These are phyloP conservation scores for Macrobrachium rosenbergii DNA, from an alignment of 1,140 invertebrate species.

Conservation along the genomic window DNA sequence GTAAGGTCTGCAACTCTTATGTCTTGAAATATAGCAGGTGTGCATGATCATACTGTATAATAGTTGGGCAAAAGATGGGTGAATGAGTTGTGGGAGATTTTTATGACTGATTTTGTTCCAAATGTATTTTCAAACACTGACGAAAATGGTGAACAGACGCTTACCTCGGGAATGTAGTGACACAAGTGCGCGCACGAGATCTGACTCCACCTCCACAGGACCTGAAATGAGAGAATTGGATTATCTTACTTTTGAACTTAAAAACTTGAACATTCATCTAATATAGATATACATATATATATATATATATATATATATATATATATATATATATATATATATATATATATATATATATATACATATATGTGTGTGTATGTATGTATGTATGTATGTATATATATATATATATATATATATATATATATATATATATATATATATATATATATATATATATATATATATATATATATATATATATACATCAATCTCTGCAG, in stretches of 20 bases:
- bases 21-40: too few species aligned
- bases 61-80: too few species aligned
- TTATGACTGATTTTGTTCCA: neutral
- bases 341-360: conserved; percentile 19
- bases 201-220: conserved; percentile 49
- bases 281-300: neutral
- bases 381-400: neutral
- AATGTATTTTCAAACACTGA: too few species aligned
- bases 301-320: conserved; percentile 10
- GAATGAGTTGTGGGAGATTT: neutral
- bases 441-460: conserved; percentile 24
- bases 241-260: too few species aligned
- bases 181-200: conserved; percentile 35
- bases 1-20: too few species aligned
- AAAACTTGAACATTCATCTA: too few species aligned
- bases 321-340: conserved; percentile 13
- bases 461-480: conserved; percentile 24
- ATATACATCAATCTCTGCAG: neutral
- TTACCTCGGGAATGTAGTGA: conserved; percentile 44
- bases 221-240: neutral
- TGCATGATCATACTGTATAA: too few species aligned
- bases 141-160: neutral
- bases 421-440: conserved; percentile 24
- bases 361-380: neutral
- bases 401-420: conserved; percentile 23